Percentiles rank a stretch among this genome's conserved stretches.
Evolutionary conservation across 2,797 vertebrate genomes (phyloP).

Genomic region (Thalassophryne amazonica): DNA sequence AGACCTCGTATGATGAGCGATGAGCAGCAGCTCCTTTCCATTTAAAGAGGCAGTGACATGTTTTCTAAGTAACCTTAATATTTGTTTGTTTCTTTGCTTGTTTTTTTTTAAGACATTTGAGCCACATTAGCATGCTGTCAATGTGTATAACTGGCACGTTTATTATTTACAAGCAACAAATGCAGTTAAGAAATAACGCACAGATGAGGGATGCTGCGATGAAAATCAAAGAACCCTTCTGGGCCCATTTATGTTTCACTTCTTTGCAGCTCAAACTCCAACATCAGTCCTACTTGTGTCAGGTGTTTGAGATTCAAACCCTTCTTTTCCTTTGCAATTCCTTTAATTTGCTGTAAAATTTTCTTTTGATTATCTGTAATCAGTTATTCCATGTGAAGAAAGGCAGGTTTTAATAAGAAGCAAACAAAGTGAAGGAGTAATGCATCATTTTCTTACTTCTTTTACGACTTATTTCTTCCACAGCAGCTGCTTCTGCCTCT

Average conservation of each 20-base stretch:
- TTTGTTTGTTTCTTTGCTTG: too few relatives aligned
- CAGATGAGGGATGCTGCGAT: background rate
- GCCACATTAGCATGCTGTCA: too few relatives aligned
- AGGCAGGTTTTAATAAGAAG: background rate
- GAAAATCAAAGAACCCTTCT: slow-evolving; percentile 14
- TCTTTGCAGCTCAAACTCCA: slow-evolving; percentile 70
- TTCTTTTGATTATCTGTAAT: slow-evolving; percentile 79
- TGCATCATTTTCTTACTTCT: background rate
- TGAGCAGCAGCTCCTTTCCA: too few relatives aligned
- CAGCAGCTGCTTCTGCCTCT: slow-evolving; percentile 16
- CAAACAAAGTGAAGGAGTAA: background rate
- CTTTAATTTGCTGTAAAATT: slow-evolving; percentile 80
- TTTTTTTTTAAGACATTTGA: too few relatives aligned
- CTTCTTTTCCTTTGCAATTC: slow-evolving; percentile 77
- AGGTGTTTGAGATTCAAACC: slow-evolving; percentile 59
- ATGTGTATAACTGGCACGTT: too few relatives aligned
- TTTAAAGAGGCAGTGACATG: too few relatives aligned
- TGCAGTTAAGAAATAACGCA: too few relatives aligned
- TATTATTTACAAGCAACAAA: too few relatives aligned
- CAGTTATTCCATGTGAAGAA: slow-evolving; percentile 68
- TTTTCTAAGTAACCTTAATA: too few relatives aligned
- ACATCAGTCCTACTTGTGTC: slow-evolving; percentile 5
- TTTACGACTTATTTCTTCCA: slow-evolving; percentile 6
- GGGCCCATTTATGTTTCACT: slow-evolving; percentile 48
- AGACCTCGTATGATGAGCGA: too few relatives aligned